phyloP scores from a whole-genome alignment of 1,140 invertebrate genomes.

The Drosophila malerkotliana region DNA sequence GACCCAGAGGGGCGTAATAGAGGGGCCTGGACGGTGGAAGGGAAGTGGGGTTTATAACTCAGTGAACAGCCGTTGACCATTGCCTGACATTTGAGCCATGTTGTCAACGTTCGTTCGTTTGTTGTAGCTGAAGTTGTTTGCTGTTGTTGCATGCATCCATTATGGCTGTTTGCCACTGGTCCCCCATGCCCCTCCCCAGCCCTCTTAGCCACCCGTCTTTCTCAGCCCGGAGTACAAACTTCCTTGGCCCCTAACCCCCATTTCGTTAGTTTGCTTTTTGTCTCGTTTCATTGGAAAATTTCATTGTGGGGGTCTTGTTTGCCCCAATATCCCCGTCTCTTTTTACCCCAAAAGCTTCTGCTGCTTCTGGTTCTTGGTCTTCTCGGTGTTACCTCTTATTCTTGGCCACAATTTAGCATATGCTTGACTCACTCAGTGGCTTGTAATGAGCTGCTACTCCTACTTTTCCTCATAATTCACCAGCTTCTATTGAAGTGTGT shows the following conservation, averaged over 20 bases:
- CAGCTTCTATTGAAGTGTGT: constrained; percentile 13
- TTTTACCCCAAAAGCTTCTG: background rate
- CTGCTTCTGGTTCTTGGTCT: background rate
- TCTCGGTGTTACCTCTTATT: constrained; percentile 15
- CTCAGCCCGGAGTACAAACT: too few relatives aligned
- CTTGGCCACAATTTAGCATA: constrained; percentile 51
- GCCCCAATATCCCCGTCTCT: constrained; percentile 5
- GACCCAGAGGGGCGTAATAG: too few relatives aligned
- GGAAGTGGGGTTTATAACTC: constrained; percentile 10
- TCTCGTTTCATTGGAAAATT: constrained; percentile 67
- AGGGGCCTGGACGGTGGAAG: background rate
- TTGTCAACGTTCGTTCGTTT: constrained; percentile 64
- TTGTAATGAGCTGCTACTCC: constrained; percentile 58
- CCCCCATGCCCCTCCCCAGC: background rate
- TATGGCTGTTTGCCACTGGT: constrained; percentile 67
- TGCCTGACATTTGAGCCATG: constrained; percentile 80
- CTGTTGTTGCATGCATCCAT: constrained; percentile 68
- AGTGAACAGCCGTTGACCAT: constrained; percentile 72
- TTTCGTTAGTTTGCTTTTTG: constrained; percentile 24
- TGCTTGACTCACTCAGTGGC: constrained; percentile 59
- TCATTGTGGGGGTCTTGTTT: constrained; percentile 33
- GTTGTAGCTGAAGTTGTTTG: constrained; percentile 42
- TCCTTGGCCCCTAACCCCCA: background rate
- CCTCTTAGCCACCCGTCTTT: too few relatives aligned
- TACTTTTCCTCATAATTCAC: constrained; percentile 43